Evolutionary conservation across 2,888 invertebrate species (phyloP), one percentile per base, ranked within the genome.

Genomic region (Brachypalpus laphriformis): DNA sequence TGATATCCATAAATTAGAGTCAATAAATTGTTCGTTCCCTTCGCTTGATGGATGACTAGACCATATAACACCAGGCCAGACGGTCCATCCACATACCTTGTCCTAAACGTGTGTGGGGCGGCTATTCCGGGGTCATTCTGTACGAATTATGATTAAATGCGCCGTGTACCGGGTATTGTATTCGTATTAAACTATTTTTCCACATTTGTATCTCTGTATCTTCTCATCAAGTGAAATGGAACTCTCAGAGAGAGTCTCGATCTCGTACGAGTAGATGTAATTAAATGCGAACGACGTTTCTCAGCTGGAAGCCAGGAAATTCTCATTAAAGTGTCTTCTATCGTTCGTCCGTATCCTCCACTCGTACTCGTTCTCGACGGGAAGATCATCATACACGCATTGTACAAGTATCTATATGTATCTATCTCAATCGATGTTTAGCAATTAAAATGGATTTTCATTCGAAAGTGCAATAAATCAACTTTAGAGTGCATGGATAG

Each of bases 251-350:
- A 42, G 74, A 47, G 59, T 77, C 59, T 76, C 63, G 71, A 71
- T 42, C 54, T 56, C 57, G 65, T 37, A n/a, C 16, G 75, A 81
- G n/a, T n/a, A n/a, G 80, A 81, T 76, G 90, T 91, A 92, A 91
- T 91, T 91, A 92, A 91, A 91, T 89, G 89, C 89, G 89, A 89
- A 89, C 89, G 90, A 89, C 89, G 89, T 89, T 88, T 88, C 92
- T 87, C 91, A 89, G 90, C 90, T 92, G 91, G 91, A 91, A 90
- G 91, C 91, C 91, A 91, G 91, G 91, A 91, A 91, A 91, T 89
- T 90, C 90, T 92, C 91, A 91, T 91, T 91, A 91, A 91, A 88
- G 87, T 72, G 68, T 72, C 85, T 85, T 85, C 81, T 70, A 63
- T 85, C 45, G 49, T 47, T 54, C 18, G 49, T 47, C 51, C 18